A percentile compares a stretch with the other conserved stretches of the same genome.
These are phyloP conservation scores for Torymus auratus DNA, from an alignment of 2,888 invertebrate genomes.

Conservation along the genomic window DNA sequence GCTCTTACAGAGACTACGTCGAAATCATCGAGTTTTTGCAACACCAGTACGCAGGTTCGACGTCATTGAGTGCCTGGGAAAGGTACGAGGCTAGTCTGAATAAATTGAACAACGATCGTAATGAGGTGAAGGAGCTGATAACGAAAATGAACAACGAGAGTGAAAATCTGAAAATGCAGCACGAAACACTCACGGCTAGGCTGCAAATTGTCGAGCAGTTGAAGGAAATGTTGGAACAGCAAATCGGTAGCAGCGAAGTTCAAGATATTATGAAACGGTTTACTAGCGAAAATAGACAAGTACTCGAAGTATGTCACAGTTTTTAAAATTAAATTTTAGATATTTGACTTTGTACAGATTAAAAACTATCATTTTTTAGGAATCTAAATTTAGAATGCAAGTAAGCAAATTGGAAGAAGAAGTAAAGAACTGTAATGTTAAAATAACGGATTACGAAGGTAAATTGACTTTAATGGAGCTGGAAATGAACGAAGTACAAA, in stretches of 20 bases:
- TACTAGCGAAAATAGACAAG: conserved; percentile 68
- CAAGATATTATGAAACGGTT: conserved; percentile 69
- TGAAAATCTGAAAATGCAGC: conserved; percentile 65
- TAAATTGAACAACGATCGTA: conserved; percentile 62
- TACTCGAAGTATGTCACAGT: conserved; percentile 64
- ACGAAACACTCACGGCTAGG: conserved; percentile 67
- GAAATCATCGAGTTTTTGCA: conserved; percentile 70
- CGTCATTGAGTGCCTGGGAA: conserved; percentile 67
- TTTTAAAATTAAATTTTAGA: neutral
- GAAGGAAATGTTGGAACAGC: conserved; percentile 71
- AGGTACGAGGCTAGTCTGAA: conserved; percentile 62
- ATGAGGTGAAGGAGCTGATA: conserved; percentile 61
- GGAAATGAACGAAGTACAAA: conserved; percentile 68
- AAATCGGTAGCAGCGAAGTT: conserved; percentile 69
- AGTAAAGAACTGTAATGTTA: conserved; percentile 62
- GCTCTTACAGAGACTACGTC: conserved; percentile 62
- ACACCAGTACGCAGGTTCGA: conserved; percentile 69
- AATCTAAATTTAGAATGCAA: conserved; percentile 68
- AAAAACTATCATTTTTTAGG: conserved; percentile 60
- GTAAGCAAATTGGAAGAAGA: conserved; percentile 70
- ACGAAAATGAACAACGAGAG: conserved; percentile 63
- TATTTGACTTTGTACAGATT: no score
- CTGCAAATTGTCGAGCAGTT: conserved; percentile 70
- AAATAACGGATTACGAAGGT: conserved; percentile 65
- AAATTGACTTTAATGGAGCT: conserved; percentile 66